Base-by-base conservation (phyloP, 2,888 invertebrate species). In the Dascillus cervinus region DNA sequence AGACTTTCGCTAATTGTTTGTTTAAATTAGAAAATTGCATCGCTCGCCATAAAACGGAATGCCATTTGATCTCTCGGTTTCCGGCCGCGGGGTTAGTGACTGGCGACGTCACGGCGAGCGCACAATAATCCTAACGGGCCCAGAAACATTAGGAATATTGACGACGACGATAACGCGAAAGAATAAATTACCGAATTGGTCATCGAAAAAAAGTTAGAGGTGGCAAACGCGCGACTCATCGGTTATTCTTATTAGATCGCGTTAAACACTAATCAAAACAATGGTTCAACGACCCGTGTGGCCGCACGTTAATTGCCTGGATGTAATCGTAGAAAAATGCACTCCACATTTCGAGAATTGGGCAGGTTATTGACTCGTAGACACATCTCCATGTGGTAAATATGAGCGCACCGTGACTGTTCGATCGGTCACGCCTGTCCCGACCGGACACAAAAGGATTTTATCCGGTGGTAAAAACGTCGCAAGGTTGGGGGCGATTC, bases 1-100 rank as follows among this genome's bases (percentile, higher is more conserved):
- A 10, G 11, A 11, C 10, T 8, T 6, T 4, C n/a, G n/a, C 25
- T 3, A 25, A 13, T 13, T 22, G n/a, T 8, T 3, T 9, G 5
- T n/a, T 13, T n/a, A 12, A 11, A 24, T 12, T 10, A 6, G 8
- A 23, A 23, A 23, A 23, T 10, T 25, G 26, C 26, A 26, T 3
- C 9, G 9, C 3, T 14, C n/a, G n/a, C n/a, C n/a, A n/a, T n/a
- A n/a, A n/a, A 24, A 24, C 24, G 11, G 13, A 2, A 24, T 11
- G 24, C 25, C 25, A 22, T 25, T 13, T 13, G 22, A 34, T 34
- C 20, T 30, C 17, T 26, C 14, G n/a, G 13, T 24, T 38, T 38
- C 37, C 37, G 34, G 37, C 21, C 30, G 39, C n/a, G n/a, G 40
- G 44, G 44, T 44, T 44, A 42, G 34, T 44, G 44, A 44, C 44